Evolutionary conservation across 1,140 invertebrate species (phyloP), one percentile per base, ranked within the genome.

Genomic region (Tetraneura akinire): DNA sequence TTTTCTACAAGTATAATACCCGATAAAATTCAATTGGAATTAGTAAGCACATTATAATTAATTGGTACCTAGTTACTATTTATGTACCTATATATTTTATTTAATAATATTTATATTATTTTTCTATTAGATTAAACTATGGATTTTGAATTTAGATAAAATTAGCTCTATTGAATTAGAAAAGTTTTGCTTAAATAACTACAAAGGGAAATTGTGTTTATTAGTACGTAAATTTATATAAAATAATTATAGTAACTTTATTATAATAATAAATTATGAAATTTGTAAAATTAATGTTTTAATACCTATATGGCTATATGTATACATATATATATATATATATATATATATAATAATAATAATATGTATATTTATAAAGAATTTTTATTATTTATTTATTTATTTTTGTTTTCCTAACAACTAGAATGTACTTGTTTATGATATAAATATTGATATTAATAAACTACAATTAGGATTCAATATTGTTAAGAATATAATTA

Each of bases 1-100:
- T 78, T 78, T 10, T 37, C 74, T 62, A 45, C 74, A 62, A 78
- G 37, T 78, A 18, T 78, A 62, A 60, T 78, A 45, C 51, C 74
- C 0, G 3, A 45, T 8, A 60, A 78, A 55, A 62, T 78, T 16
- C 53, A 78, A 78, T 29, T 23, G 5, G 1, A 42, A 60, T 57
- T 78, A 29, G 74, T 78, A 18, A 78, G 74, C 1, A 62, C 13
- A 16, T 16, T 32, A 13, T 5, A 37, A 37, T 8, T 53, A 29
- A 9, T 68, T 47, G n/a, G n/a, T n/a, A 26, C 23, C 23, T 70
- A n/a, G 11, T 70, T 49, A 49, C 49, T 5, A 0, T 49, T 16
- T 9, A 70, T 4, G 45, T 49, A 4, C 32, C 32, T 37, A 37
- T 8, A 37, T 71, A 47, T 26, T 14, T 47, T 26, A 16, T 1